Evolutionary conservation across 2,888 invertebrate genomes (phyloP).

Genomic region (Drosophila suboccidentalis): DNA sequence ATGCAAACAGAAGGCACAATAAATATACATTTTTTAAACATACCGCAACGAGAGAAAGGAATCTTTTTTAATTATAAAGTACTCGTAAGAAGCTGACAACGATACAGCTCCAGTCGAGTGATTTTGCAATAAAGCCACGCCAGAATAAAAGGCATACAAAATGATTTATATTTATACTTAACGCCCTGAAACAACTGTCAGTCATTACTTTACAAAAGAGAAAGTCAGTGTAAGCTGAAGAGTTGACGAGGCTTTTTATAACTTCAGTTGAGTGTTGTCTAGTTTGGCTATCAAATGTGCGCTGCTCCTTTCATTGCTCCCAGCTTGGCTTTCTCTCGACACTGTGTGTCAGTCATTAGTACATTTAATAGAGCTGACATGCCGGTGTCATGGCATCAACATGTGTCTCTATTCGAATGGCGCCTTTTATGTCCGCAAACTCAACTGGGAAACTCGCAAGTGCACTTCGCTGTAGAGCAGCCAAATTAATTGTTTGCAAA

Average conservation of each 20-base stretch:
- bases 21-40: constrained; percentile 39
- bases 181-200: constrained; percentile 4
- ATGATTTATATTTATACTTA: constrained; percentile 58
- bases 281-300: constrained; percentile 38
- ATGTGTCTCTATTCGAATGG: constrained; percentile 37
- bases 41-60: constrained; percentile 34
- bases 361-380: constrained; percentile 54
- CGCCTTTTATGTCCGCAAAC: constrained; percentile 33
- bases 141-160: constrained; percentile 32
- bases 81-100: constrained; percentile 8
- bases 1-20: constrained; percentile 31
- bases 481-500: constrained; percentile 65
- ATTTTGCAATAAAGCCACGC: constrained; percentile 5
- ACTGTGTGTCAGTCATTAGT: constrained; percentile 60
- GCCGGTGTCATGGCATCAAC: constrained; percentile 30
- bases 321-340: constrained; percentile 8
- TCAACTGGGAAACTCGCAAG: constrained; percentile 36
- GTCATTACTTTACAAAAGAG: neutral
- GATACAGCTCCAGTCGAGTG: constrained; percentile 1
- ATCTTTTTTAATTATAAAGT: constrained; percentile 45
- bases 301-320: constrained; percentile 22
- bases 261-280: constrained; percentile 19
- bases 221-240: neutral
- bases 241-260: constrained; percentile 3
- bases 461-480: constrained; percentile 52